phyloP scores from a whole-genome alignment of 1,140 invertebrate genomes.

The Goniozus legneri region DNA sequence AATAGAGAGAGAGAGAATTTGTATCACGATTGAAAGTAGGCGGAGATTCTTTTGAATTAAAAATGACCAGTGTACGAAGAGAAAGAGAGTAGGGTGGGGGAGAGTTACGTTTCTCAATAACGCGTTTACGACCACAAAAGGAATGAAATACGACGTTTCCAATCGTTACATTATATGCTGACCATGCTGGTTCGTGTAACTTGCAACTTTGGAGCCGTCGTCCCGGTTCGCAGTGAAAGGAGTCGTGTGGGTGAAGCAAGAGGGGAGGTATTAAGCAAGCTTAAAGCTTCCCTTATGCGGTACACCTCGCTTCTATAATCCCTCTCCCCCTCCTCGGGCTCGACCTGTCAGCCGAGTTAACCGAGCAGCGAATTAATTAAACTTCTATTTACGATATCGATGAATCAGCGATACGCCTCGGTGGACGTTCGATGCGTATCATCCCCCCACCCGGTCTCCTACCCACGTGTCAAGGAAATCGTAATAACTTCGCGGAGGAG shows the following conservation, averaged over 20 bases:
- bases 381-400: slow-evolving; percentile 53
- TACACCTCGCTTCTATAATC: too few species aligned
- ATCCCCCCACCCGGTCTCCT: neutral
- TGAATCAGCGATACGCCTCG: slow-evolving; percentile 47
- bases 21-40: too few species aligned
- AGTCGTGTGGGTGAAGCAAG: too few species aligned
- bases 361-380: slow-evolving; percentile 52
- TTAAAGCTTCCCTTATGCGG: slow-evolving; percentile 37
- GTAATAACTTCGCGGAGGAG: neutral
- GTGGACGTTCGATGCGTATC: slow-evolving; percentile 5
- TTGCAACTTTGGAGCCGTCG: slow-evolving; percentile 7
- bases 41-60: too few species aligned
- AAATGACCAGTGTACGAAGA: too few species aligned
- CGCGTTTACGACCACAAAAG: too few species aligned
- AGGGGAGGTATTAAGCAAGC: slow-evolving; percentile 30
- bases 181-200: slow-evolving; percentile 19
- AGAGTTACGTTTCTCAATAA: too few species aligned
- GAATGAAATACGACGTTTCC: too few species aligned
- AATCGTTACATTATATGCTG: too few species aligned
- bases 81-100: too few species aligned
- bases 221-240: too few species aligned
- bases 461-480: slow-evolving; percentile 10
- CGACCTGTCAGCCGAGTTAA: slow-evolving; percentile 45
- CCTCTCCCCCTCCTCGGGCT: slow-evolving; percentile 32
- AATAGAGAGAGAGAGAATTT: too few species aligned